These are phyloP conservation scores for Ichneumoninae sp. DNA, from an alignment of 2,888 invertebrate genomes.

Conservation along the genomic window DNA sequence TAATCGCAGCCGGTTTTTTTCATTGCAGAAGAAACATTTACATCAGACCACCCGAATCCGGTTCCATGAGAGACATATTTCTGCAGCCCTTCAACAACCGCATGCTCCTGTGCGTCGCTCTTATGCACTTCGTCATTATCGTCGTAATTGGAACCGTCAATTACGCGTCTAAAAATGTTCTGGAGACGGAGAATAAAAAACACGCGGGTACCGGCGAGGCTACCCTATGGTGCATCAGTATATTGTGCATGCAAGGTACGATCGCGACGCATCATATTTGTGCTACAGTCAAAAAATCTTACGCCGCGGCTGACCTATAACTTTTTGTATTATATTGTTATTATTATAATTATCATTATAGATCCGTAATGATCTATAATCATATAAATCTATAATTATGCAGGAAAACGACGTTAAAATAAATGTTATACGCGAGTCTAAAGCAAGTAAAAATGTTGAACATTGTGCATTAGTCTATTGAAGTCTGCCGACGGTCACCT, in stretches of 20 bases:
- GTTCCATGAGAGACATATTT: slow-evolving; percentile 87
- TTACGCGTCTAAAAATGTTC: slow-evolving; percentile 77
- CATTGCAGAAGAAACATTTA: slow-evolving; percentile 87
- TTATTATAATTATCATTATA: too few species aligned
- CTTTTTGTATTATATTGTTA: neutral
- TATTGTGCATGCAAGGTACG: slow-evolving; percentile 88
- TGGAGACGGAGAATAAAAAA: slow-evolving; percentile 77
- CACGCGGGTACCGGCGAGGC: slow-evolving; percentile 85
- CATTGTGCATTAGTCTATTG: too few species aligned
- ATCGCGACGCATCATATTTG: neutral
- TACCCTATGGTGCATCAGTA: slow-evolving; percentile 87
- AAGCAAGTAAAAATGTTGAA: too few species aligned
- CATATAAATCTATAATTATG: too few species aligned
- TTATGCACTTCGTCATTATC: slow-evolving; percentile 85
- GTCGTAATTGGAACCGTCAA: slow-evolving; percentile 85
- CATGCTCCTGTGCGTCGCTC: slow-evolving; percentile 86
- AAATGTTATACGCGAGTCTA: too few species aligned
- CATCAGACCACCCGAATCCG: slow-evolving; percentile 87
- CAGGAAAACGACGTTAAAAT: too few species aligned
- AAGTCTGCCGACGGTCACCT: too few species aligned
- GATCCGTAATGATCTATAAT: too few species aligned
- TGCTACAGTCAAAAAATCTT: neutral
- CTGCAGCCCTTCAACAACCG: slow-evolving; percentile 87
- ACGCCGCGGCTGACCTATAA: neutral
- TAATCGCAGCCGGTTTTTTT: neutral